phyloP scores from a whole-genome alignment of 1,140 invertebrate species.

The Armadillidium nasatum region DNA sequence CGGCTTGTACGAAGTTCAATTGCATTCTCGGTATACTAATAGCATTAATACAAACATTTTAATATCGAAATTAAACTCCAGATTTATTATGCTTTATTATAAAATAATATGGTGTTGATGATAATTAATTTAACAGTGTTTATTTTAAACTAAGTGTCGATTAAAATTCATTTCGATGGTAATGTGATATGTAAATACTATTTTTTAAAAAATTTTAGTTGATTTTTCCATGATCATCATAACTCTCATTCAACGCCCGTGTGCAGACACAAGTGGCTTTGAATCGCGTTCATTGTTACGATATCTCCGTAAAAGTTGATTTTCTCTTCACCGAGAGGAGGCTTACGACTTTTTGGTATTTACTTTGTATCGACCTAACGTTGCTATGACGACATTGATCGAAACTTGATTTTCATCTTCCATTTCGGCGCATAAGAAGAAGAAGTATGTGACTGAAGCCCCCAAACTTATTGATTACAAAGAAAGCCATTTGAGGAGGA shows the following conservation, averaged over 20 bases:
- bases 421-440: slow-evolving; percentile 5
- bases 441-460: neutral
- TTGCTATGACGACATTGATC: neutral
- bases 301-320: neutral
- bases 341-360: slow-evolving; percentile 3
- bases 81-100: neutral
- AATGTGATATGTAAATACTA: neutral
- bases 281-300: slow-evolving; percentile 1
- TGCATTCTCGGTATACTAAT: slow-evolving; percentile 4
- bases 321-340: neutral
- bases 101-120: neutral
- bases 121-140: neutral
- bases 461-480: slow-evolving; percentile 5
- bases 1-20: neutral
- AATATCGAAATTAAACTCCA: neutral
- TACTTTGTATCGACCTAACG: slow-evolving; percentile 4
- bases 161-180: neutral
- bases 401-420: neutral
- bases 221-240: neutral
- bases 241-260: neutral
- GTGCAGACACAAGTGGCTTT: slow-evolving; percentile 11
- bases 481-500: neutral
- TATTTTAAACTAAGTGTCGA: neutral
- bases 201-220: neutral
- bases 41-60: neutral